Evolutionary conservation across 2,113 vertebrate species (phyloP), one percentile per base, ranked within the genome.

Genomic region (Ochotona princeps): DNA sequence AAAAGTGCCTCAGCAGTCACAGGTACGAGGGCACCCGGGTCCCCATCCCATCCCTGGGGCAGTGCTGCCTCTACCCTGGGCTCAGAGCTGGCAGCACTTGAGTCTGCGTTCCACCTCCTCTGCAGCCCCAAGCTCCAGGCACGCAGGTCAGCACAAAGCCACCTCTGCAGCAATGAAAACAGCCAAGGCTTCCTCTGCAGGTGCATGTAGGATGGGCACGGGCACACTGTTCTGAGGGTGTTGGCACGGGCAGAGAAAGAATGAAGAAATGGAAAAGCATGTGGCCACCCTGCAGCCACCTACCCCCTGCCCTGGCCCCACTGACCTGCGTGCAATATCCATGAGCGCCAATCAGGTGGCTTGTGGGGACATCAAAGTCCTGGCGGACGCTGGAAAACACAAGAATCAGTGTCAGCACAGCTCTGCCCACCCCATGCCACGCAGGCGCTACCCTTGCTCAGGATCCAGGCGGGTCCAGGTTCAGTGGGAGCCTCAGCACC

Each of bases 281-380:
- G 80, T 67, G 18, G 1, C 17, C 2, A 0, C 8, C 23, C 8
- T n/a, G 35, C 60, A 17, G 14, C 28, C 84, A 47, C 49, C 5
- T 10, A 3, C 5, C 3, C 70, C 89, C 1, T 0, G 60, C 89
- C 1, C 0, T 0, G 0, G 5, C 0, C 0, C 1, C 17, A 25
- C 97, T 94, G 82, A 99, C 99, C 98, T 99, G 99, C 30, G 99
- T 99, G 94, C 99, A 99, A 96, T 99, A 99, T 79, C 99, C 99
- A 0, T 99, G 98, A 15, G 98, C 99, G 83, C 99, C 99, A 2
- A 99, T 99, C 87, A 99, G 93, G 2, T 98, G 97, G 94, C 96
- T 98, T 12, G 98, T 98, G 21, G 98, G 98, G 69, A 99, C 98
- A 1, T 99, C 99, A 44, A 99, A 99, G 95, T 99, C 99, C 54